phyloP scores from a whole-genome alignment of 2,797 vertebrate genomes.

The Rhincodon typus region DNA sequence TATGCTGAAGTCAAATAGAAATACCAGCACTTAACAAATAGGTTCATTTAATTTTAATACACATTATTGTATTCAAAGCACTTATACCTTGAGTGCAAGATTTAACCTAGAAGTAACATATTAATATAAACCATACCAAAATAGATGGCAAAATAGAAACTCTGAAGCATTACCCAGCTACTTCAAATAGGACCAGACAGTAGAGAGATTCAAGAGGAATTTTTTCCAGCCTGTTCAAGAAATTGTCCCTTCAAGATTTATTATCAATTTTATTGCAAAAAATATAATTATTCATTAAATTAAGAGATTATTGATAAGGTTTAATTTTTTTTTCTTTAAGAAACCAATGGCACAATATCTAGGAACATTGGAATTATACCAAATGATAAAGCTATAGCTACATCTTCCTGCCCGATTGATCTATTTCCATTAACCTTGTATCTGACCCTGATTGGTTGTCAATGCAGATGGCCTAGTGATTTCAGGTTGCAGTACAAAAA shows the following conservation, averaged over 20 bases:
- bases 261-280: neutral
- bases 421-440: constrained; percentile 18
- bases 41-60: neutral
- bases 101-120: neutral
- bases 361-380: neutral
- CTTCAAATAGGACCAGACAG: neutral
- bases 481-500: neutral
- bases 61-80: neutral
- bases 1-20: neutral
- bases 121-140: neutral
- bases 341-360: neutral
- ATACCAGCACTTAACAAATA: neutral
- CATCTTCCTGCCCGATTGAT: neutral
- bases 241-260: neutral
- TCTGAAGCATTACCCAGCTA: neutral
- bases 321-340: neutral
- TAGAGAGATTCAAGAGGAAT: neutral
- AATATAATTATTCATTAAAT: too few relatives aligned
- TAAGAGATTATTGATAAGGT: neutral
- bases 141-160: neutral
- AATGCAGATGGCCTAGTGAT: neutral
- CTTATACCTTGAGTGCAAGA: neutral
- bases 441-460: neutral
- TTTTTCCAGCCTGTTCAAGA: neutral
- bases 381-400: neutral